A percentile compares a stretch with the other conserved stretches of the same genome.
phyloP scores from a whole-genome alignment of 2,888 invertebrate genomes.

The Glyphotaelius pellucidus region DNA sequence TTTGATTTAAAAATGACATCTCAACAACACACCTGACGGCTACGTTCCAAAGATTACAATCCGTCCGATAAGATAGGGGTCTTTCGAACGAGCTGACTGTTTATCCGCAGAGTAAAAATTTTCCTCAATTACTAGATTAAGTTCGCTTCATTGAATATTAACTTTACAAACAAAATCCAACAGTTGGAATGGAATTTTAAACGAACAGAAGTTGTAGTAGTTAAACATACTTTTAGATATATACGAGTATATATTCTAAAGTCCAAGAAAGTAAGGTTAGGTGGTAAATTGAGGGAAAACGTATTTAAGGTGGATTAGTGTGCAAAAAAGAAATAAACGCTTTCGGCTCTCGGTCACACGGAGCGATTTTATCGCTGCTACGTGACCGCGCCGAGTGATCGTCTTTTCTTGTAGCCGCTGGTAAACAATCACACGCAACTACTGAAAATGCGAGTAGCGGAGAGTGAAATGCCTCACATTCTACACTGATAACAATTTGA shows the following conservation, averaged over 20 bases:
- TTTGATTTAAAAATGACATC: too few relatives aligned
- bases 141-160: neutral
- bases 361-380: too few relatives aligned
- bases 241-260: neutral
- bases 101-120: neutral
- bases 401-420: too few relatives aligned
- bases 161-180: neutral
- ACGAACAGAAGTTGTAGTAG: neutral
- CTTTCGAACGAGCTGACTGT: neutral
- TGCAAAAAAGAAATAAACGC: neutral
- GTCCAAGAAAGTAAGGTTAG: neutral
- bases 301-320: neutral
- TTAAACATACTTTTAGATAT: neutral
- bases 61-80: neutral
- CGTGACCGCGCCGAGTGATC: too few relatives aligned
- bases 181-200: neutral
- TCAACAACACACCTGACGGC: too few relatives aligned
- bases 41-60: neutral
- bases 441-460: too few relatives aligned
- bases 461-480: too few relatives aligned
- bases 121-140: neutral
- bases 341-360: neutral
- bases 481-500: too few relatives aligned
- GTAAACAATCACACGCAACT: too few relatives aligned
- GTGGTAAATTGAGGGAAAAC: neutral